phyloP scores from a whole-genome alignment of 2,113 vertebrate species.

The Oreochromis spilurus region DNA sequence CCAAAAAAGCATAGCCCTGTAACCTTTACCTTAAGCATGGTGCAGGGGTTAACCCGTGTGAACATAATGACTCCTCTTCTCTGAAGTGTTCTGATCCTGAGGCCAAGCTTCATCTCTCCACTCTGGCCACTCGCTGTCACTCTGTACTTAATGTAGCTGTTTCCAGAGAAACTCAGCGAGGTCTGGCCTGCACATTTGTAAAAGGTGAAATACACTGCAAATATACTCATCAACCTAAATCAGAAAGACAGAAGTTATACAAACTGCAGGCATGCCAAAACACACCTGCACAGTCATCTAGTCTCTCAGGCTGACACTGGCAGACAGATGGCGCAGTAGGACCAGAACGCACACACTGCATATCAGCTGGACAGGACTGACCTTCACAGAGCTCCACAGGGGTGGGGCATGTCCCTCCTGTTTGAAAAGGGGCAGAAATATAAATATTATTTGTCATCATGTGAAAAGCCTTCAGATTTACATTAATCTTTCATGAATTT shows the following conservation, averaged over 20 bases:
- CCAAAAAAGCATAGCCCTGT: background rate
- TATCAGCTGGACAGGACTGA: slow-evolving; percentile 89
- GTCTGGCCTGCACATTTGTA: slow-evolving; percentile 78
- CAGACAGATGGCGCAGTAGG: slow-evolving; percentile 87
- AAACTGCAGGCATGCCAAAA: background rate
- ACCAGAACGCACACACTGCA: slow-evolving; percentile 89
- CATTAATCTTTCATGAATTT: background rate
- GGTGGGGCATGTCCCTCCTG: slow-evolving; percentile 84
- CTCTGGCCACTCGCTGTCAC: slow-evolving; percentile 83
- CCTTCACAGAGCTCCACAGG: slow-evolving; percentile 84
- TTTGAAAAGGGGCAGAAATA: background rate
- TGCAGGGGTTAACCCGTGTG: slow-evolving; percentile 88
- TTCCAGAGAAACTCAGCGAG: slow-evolving; percentile 93
- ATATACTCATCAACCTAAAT: background rate
- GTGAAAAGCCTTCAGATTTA: background rate
- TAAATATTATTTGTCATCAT: background rate
- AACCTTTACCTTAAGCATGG: slow-evolving; percentile 86
- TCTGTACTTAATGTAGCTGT: slow-evolving; percentile 96
- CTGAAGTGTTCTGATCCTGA: slow-evolving; percentile 90
- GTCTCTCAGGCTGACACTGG: slow-evolving; percentile 87
- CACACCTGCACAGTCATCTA: slow-evolving; percentile 88
- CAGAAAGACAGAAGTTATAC: background rate
- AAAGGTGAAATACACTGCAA: background rate
- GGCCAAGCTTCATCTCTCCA: slow-evolving; percentile 84
- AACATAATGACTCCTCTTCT: slow-evolving; percentile 95